Evolutionary conservation across 2,888 invertebrate species (phyloP).

Genomic region (Magallana nippona): DNA sequence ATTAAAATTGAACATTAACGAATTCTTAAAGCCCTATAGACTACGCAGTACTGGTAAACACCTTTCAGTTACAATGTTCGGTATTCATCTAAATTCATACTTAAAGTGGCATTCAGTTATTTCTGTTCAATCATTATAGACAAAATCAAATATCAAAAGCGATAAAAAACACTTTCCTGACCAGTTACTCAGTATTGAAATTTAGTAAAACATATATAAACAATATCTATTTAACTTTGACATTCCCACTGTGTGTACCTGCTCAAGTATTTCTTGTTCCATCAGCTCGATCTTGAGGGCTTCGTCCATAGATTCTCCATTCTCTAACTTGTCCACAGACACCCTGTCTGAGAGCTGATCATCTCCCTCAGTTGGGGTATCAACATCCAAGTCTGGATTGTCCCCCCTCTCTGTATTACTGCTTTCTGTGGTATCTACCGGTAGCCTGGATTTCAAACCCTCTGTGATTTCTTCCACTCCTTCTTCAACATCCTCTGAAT

Average conservation of each 20-base stretch:
- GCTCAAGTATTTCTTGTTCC: slow-evolving; percentile 1
- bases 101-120: too few relatives aligned
- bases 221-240: too few relatives aligned
- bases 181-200: too few relatives aligned
- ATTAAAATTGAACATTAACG: too few relatives aligned
- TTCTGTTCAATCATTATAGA: too few relatives aligned
- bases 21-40: too few relatives aligned
- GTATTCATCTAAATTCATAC: too few relatives aligned
- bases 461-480: slow-evolving; percentile 38
- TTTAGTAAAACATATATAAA: too few relatives aligned
- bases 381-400: background rate
- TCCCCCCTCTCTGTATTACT: slow-evolving; percentile 21
- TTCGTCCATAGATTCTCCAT: background rate
- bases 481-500: slow-evolving; percentile 41
- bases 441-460: slow-evolving; percentile 28
- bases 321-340: background rate
- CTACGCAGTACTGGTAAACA: too few relatives aligned
- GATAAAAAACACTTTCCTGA: too few relatives aligned
- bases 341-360: background rate
- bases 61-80: too few relatives aligned
- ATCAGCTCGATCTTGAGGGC: background rate
- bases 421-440: slow-evolving; percentile 30
- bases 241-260: background rate
- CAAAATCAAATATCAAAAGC: too few relatives aligned
- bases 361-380: background rate